Conservation (phyloP, 2,888 invertebrate species). For the Arctia plantaginis region DNA sequence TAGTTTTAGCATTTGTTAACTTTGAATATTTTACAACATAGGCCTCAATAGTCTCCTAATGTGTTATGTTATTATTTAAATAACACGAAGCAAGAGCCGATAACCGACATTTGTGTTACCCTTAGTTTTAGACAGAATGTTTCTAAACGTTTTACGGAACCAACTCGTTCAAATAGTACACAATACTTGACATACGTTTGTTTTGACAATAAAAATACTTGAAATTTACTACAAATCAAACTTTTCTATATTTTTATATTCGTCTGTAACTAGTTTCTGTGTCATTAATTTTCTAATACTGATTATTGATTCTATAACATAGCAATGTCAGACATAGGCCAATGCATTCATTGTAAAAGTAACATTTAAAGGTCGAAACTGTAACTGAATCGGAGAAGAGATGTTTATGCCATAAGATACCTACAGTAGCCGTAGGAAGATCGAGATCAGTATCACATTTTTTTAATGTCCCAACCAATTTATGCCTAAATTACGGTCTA, state of each 20-base stretch:
- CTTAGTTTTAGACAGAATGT: too few species aligned
- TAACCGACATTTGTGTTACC: background rate
- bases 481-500: slow-evolving; percentile 27
- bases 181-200: background rate
- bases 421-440: slow-evolving; percentile 19
- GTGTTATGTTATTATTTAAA: too few species aligned
- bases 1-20: background rate
- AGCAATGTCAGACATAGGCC: slow-evolving; percentile 38
- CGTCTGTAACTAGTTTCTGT: background rate
- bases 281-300: slow-evolving; percentile 10
- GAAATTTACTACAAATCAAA: background rate
- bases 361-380: slow-evolving; percentile 59
- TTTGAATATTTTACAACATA: background rate
- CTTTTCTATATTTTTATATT: background rate
- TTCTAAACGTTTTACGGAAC: too few species aligned
- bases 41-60: too few species aligned
- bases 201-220: background rate
- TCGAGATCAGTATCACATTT: slow-evolving; percentile 21
- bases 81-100: too few species aligned
- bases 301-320: slow-evolving; percentile 12
- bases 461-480: slow-evolving; percentile 24
- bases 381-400: slow-evolving; percentile 33
- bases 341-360: slow-evolving; percentile 54
- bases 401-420: slow-evolving; percentile 27
- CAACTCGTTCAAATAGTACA: too few species aligned